These are phyloP conservation scores for Pararge aegeria DNA, from an alignment of 1,140 invertebrate species.

Conservation along the genomic window DNA sequence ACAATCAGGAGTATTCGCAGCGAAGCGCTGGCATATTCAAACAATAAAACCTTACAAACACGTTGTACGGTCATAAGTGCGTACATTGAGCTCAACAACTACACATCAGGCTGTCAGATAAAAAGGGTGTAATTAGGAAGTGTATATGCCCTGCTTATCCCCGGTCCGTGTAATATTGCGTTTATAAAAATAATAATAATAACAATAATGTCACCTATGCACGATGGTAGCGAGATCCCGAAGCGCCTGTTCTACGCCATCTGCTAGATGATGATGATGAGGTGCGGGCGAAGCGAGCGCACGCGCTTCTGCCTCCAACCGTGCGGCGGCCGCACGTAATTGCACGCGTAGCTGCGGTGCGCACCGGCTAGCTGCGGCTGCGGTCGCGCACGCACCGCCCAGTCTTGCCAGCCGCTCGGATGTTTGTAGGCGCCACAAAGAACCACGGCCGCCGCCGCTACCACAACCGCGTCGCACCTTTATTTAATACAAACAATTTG, in stretches of 20 bases:
- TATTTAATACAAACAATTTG: background rate
- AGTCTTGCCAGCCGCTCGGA: constrained; percentile 91
- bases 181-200: background rate
- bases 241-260: constrained; percentile 55
- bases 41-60: too few species aligned
- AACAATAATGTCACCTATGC: constrained; percentile 38
- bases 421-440: constrained; percentile 86
- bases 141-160: too few species aligned
- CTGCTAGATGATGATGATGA: constrained; percentile 47
- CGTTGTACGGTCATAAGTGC: too few species aligned
- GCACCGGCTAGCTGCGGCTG: constrained; percentile 87
- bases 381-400: constrained; percentile 87
- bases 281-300: constrained; percentile 59
- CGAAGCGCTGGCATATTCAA: too few species aligned
- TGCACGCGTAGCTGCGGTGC: constrained; percentile 93
- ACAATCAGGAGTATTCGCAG: too few species aligned
- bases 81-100: too few species aligned
- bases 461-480: constrained; percentile 82
- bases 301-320: constrained; percentile 89
- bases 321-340: constrained; percentile 90
- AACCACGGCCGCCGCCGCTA: constrained; percentile 64
- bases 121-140: too few species aligned
- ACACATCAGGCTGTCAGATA: too few species aligned
- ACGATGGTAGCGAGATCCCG: constrained; percentile 53
- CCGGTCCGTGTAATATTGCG: too few species aligned